Base-by-base conservation (phyloP, 2,113 vertebrate species). In the Nyctibius bracteatus region DNA sequence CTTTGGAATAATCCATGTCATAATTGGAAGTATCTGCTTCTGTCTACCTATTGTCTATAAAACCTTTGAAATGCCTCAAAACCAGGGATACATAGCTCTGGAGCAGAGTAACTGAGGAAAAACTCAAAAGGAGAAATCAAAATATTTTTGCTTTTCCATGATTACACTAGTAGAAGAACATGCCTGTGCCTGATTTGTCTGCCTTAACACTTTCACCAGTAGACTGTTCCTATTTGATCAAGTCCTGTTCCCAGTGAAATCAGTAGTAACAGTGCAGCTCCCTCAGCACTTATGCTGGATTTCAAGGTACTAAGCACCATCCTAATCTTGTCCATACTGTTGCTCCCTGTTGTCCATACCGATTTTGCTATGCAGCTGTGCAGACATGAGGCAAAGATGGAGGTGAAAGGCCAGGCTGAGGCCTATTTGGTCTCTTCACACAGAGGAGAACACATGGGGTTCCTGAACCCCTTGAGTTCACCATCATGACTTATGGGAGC, bases 401-500 rank as follows among this genome's bases (percentile, higher is more conserved):
- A n/a, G 19, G 14, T 41, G 21, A 58, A 91, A 86, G 52, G 15
- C 33, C 61, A 39, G 25, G 25, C 59, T 30, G 51, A 79, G 66
- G 6, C 46, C 41, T 79, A 4, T 68, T 79, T 47, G 15, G 21
- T 66, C 84, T 46, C 54, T 65, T 72, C 10, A 1, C 7, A 21
- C 2, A 2, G 11, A 61, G 39, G 28, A 87, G 46, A 58, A 5
- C 54, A 44, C 11, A 18, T 2, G 15, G 22, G 52, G 12, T 28
- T 78, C 9, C 39, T 35, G 43, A 37, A 27, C 5, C 7, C 44
- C 1, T 0, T 1, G 4, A 61, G 13, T 74, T 88, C 44, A 15
- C 31, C 9, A 1, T 58, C 1, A 1, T 27, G 43, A 35, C 22
- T 54, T 54, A 22, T 0, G 2, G 41, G n/a, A 74, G 15, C 51